These are phyloP conservation scores for Acleris cristana DNA, from an alignment of 2,888 invertebrate species.

Conservation along the genomic window DNA sequence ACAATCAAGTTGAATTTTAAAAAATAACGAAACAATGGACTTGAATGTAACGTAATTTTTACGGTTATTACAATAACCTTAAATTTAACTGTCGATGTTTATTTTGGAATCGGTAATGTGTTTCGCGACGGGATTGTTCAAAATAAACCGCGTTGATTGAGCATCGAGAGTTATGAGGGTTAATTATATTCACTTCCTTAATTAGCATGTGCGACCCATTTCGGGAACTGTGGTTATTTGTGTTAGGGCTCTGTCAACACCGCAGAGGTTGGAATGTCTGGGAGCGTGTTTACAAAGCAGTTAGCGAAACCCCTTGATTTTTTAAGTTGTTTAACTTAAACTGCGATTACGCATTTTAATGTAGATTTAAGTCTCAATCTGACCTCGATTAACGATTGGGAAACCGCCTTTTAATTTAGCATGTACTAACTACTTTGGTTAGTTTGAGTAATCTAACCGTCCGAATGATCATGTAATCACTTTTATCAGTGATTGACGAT, in stretches of 20 bases:
- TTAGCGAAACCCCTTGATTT: neutral
- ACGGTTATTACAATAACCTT: neutral
- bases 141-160: conserved; percentile 21
- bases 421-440: neutral
- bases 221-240: conserved; percentile 27
- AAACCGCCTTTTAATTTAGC: neutral
- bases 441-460: conserved; percentile 6
- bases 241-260: conserved; percentile 12
- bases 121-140: conserved; percentile 12
- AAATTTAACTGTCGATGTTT: conserved; percentile 1
- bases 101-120: conserved; percentile 11
- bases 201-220: conserved; percentile 27
- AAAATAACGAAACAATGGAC: no score
- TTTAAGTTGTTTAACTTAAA: neutral
- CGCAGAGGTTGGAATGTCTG: conserved; percentile 9
- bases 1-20: no score
- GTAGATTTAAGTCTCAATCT: no score
- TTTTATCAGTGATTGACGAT: conserved; percentile 26
- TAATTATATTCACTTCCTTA: conserved; percentile 26
- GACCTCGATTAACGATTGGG: no score
- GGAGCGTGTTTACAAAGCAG: conserved; percentile 6
- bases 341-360: neutral
- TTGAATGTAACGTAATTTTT: neutral
- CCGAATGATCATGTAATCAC: conserved; percentile 14
- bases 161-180: conserved; percentile 19